These are phyloP conservation scores for Argyrosomus regius DNA, from an alignment of 2,797 vertebrate species.

Conservation along the genomic window DNA sequence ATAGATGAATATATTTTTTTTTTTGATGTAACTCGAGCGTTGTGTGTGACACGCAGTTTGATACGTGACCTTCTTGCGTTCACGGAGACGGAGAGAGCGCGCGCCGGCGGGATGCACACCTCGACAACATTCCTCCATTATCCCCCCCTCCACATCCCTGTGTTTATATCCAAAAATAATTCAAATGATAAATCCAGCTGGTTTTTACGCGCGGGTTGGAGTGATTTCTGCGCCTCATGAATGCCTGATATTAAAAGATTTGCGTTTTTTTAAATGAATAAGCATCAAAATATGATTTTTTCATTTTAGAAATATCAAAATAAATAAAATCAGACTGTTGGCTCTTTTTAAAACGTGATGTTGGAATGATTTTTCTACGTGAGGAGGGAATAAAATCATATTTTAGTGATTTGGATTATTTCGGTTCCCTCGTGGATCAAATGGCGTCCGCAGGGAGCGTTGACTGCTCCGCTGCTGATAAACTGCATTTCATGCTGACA, in stretches of 20 bases:
- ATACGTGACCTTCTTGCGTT: constrained; percentile 61
- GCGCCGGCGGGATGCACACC: constrained; percentile 25
- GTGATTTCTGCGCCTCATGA: no score
- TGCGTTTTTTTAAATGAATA: background rate
- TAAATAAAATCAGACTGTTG: background rate
- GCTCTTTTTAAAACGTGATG: background rate
- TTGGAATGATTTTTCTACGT: background rate
- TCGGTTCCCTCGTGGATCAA: constrained; percentile 49
- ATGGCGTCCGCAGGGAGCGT: constrained; percentile 51
- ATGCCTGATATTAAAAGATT: no score
- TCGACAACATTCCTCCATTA: constrained; percentile 63
- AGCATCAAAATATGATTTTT: background rate
- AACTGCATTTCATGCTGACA: constrained; percentile 32
- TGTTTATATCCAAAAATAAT: background rate
- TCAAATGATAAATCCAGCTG: background rate
- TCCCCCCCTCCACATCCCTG: background rate
- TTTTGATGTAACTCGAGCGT: constrained; percentile 35
- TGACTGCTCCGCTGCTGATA: constrained; percentile 14
- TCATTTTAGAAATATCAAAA: background rate
- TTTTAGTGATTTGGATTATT: constrained; percentile 18
- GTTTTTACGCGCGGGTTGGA: no score
- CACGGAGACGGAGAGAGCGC: constrained; percentile 37
- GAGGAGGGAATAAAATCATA: background rate
- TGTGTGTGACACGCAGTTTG: constrained; percentile 5
- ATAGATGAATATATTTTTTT: constrained; percentile 29